These are phyloP conservation scores for Ceryle rudis DNA, from an alignment of 2,797 vertebrate species.

Conservation along the genomic window DNA sequence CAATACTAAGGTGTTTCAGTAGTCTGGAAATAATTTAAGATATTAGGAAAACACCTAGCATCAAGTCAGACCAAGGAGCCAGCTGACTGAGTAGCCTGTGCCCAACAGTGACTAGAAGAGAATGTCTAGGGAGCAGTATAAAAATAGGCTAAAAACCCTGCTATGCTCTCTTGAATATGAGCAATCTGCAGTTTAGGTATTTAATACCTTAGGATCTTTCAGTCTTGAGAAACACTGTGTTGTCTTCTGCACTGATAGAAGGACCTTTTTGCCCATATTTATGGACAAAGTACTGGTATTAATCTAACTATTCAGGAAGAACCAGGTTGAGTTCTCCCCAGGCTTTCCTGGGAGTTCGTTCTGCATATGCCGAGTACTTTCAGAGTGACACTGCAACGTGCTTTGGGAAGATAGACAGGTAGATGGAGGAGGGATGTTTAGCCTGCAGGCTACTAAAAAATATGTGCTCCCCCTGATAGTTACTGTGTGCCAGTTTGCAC, in stretches of 20 bases:
- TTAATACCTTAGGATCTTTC: neutral
- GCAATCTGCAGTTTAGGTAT: neutral
- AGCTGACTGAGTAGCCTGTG: neutral
- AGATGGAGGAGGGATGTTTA: conserved; percentile 62
- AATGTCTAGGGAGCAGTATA: neutral
- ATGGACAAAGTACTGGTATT: neutral
- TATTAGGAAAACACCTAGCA: neutral
- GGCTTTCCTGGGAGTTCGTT: neutral
- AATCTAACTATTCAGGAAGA: neutral
- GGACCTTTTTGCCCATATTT: neutral
- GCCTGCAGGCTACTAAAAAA: conserved; percentile 67
- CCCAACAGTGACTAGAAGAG: neutral
- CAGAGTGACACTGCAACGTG: neutral
- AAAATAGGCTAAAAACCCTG: neutral
- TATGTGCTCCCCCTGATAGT: conserved; percentile 62
- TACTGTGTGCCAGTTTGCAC: conserved; percentile 43
- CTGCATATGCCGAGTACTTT: neutral
- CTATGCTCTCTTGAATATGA: neutral
- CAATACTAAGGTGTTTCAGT: neutral
- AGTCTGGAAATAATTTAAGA: neutral
- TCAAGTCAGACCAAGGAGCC: neutral
- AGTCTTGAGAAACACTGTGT: neutral
- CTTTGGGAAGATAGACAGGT: conserved; percentile 40
- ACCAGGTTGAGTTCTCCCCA: neutral
- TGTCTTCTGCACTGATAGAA: neutral